Percentiles rank a stretch among this genome's conserved stretches.
phyloP scores from a whole-genome alignment of 2,113 vertebrate species.

The Channa argus region DNA sequence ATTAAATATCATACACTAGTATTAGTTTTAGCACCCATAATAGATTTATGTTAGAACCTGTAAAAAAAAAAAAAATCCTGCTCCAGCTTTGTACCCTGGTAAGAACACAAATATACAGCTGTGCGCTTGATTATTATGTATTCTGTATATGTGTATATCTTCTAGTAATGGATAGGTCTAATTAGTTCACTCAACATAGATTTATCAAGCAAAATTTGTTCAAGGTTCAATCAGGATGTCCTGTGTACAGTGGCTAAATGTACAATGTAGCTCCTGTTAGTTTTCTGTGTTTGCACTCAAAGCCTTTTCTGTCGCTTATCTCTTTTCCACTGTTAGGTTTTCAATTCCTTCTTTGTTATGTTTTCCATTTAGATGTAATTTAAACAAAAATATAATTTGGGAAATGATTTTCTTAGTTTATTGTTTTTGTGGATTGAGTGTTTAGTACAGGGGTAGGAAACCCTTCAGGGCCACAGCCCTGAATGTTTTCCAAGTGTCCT shows the following conservation, averaged over 20 bases:
- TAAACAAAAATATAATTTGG: not conserved
- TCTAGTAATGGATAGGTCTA: too few relatives aligned
- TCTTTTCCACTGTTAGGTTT: not conserved
- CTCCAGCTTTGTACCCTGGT: too few relatives aligned
- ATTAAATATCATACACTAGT: too few relatives aligned
- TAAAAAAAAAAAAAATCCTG: too few relatives aligned
- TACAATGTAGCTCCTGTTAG: not conserved
- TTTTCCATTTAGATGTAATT: conserved; percentile 4
- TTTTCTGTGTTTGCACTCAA: conserved; percentile 22
- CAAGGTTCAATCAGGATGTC: not conserved
- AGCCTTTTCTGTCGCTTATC: conserved; percentile 11
- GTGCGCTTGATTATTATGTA: too few relatives aligned
- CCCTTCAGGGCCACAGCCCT: too few relatives aligned
- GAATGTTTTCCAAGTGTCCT: too few relatives aligned
- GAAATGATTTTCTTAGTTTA: not conserved
- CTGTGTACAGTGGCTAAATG: not conserved
- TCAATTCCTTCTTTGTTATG: not conserved
- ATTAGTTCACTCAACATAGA: too few relatives aligned
- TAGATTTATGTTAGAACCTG: not conserved
- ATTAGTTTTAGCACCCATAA: too few relatives aligned
- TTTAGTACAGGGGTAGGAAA: not conserved
- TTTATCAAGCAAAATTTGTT: not conserved
- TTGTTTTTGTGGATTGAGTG: not conserved
- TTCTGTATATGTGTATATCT: too few relatives aligned
- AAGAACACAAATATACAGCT: too few relatives aligned